Evolutionary conservation across 2,797 vertebrate species (phyloP).

Genomic region (Premnoplex brunnescens): DNA sequence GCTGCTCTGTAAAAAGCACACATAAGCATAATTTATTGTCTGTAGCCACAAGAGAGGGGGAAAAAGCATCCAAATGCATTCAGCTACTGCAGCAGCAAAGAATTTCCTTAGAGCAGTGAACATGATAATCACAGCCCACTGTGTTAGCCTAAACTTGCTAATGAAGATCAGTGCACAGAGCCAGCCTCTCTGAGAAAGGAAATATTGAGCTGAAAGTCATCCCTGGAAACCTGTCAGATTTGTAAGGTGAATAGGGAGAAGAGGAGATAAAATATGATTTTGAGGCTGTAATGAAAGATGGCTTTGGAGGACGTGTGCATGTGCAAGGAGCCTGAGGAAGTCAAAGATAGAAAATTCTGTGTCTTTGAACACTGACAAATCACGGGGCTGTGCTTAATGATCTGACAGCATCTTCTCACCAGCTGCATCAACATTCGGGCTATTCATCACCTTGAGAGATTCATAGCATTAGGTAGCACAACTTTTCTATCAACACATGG

Average conservation of each 20-base stretch:
- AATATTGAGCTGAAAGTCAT: background rate
- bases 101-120: background rate
- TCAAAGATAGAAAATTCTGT: background rate
- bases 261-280: background rate
- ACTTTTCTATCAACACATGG: conserved; percentile 8
- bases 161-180: background rate
- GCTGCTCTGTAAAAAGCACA: background rate
- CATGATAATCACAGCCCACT: background rate
- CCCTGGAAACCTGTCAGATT: background rate
- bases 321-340: conserved; percentile 9
- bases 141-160: background rate
- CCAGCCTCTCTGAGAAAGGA: background rate
- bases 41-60: background rate
- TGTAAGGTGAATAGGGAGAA: background rate
- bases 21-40: background rate
- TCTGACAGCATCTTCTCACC: conserved; percentile 34
- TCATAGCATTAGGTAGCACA: conserved; percentile 3
- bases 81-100: background rate
- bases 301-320: background rate
- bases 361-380: conserved; percentile 21
- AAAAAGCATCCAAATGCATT: background rate
- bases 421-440: background rate
- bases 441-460: conserved; percentile 38
- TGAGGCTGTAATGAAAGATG: background rate
- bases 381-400: background rate